phyloP scores from a whole-genome alignment of 2,113 vertebrate genomes.

The Casuarius casuarius region DNA sequence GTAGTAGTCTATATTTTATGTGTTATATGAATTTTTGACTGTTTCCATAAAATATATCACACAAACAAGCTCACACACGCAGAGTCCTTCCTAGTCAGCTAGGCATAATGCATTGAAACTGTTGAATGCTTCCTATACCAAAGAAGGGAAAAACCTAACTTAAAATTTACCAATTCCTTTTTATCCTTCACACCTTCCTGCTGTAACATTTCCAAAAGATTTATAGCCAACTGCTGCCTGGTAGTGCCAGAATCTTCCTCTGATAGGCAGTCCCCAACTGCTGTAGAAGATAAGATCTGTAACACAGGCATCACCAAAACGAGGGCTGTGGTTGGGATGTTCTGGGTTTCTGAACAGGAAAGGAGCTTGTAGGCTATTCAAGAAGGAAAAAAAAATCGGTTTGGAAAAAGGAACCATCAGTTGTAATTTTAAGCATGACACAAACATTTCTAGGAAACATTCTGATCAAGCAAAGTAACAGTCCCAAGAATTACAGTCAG shows the following conservation, averaged over 20 bases:
- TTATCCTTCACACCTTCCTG: conserved; percentile 19
- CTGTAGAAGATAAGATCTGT: conserved; percentile 85
- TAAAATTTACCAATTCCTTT: conserved; percentile 55
- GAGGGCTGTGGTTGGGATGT: conserved; percentile 68
- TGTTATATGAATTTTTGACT: neutral
- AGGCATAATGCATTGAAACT: neutral
- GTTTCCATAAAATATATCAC: rapidly evolving
- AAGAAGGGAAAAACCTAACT: neutral
- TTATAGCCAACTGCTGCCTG: conserved; percentile 81
- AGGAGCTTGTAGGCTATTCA: conserved; percentile 82
- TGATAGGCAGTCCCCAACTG: conserved; percentile 81
- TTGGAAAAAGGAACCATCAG: neutral
- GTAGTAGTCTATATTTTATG: neutral
- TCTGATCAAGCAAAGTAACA: neutral
- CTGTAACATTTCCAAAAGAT: conserved; percentile 79
- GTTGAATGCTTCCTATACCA: neutral
- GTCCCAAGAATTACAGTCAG: neutral
- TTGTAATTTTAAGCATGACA: neutral
- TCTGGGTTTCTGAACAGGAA: conserved; percentile 63
- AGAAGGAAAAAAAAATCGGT: neutral
- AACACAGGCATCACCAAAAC: conserved; percentile 88
- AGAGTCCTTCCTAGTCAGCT: neutral
- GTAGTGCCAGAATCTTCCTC: conserved; percentile 68
- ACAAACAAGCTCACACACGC: neutral
- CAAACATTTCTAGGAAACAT: neutral